A percentile compares a stretch with the other conserved stretches of the same genome.
These are phyloP conservation scores for Diplazon laetatorius DNA, from an alignment of 2,888 invertebrate genomes.

Conservation along the genomic window DNA sequence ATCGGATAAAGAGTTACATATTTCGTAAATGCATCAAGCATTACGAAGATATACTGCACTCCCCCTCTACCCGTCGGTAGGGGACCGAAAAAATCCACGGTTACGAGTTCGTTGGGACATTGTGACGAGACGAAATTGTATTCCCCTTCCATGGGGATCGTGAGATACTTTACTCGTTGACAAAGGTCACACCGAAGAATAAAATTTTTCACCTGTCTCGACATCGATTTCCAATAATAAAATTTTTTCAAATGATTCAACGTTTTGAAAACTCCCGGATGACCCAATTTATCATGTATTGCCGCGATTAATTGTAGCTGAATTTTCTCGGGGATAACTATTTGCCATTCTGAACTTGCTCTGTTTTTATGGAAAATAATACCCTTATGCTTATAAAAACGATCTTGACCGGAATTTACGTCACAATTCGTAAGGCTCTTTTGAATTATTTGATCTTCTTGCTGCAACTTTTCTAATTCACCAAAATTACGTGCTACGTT, in stretches of 20 bases:
- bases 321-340: constrained; percentile 14
- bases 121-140: not conserved
- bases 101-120: constrained; percentile 6
- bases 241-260: constrained; percentile 26
- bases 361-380: constrained; percentile 1
- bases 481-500: not conserved
- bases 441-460: not conserved
- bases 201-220: constrained; percentile 25
- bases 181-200: constrained; percentile 61
- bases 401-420: too few species aligned
- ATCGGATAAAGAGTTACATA: constrained; percentile 68
- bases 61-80: constrained; percentile 8
- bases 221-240: constrained; percentile 43
- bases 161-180: constrained; percentile 51
- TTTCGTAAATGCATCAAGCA: constrained; percentile 68
- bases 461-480: not conserved
- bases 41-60: constrained; percentile 67
- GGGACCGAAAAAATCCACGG: constrained; percentile 23
- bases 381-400: too few species aligned
- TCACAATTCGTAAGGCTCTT: not conserved
- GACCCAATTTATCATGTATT: too few species aligned
- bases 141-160: constrained; percentile 55
- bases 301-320: not conserved
- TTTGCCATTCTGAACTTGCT: constrained; percentile 9
- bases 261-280: constrained; percentile 49